phyloP scores from a whole-genome alignment of 2,113 vertebrate genomes.

The Asarcornis scutulata region DNA sequence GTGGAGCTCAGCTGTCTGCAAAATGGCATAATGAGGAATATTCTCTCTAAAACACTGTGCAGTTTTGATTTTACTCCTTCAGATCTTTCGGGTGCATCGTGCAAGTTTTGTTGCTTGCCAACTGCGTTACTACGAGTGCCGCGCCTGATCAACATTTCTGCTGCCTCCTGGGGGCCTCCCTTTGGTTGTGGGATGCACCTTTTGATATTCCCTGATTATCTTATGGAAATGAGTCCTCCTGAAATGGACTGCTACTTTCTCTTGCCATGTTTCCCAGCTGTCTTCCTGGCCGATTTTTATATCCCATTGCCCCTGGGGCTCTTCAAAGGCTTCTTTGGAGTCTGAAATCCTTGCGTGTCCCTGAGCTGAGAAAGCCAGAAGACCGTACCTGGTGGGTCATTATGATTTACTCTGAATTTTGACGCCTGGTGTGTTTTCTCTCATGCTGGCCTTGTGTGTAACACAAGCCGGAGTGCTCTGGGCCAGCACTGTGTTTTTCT shows the following conservation, averaged over 20 bases:
- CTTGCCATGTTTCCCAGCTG: neutral
- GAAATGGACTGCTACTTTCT: neutral
- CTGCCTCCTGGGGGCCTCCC: neutral
- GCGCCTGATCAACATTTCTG: neutral
- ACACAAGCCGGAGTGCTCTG: neutral
- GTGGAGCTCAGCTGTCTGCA: neutral
- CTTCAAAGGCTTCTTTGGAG: neutral
- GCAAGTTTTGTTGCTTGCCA: neutral
- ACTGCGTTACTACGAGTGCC: fast-evolving
- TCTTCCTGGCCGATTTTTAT: neutral
- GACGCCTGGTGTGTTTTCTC: neutral
- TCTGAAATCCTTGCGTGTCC: neutral
- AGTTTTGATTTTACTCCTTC: neutral
- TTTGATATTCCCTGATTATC: neutral
- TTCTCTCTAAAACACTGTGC: neutral
- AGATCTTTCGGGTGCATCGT: neutral
- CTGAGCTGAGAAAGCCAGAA: neutral
- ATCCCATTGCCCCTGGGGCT: neutral
- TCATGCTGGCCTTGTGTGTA: neutral
- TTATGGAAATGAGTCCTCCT: neutral
- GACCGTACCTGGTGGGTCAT: neutral
- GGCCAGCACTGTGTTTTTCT: neutral
- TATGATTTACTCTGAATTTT: neutral
- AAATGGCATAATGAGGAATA: fast-evolving
- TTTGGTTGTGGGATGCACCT: neutral